Percentiles rank a stretch among this genome's conserved stretches.
These are phyloP conservation scores for Tinea trinotella DNA, from an alignment of 2,888 invertebrate genomes.

Conservation along the genomic window DNA sequence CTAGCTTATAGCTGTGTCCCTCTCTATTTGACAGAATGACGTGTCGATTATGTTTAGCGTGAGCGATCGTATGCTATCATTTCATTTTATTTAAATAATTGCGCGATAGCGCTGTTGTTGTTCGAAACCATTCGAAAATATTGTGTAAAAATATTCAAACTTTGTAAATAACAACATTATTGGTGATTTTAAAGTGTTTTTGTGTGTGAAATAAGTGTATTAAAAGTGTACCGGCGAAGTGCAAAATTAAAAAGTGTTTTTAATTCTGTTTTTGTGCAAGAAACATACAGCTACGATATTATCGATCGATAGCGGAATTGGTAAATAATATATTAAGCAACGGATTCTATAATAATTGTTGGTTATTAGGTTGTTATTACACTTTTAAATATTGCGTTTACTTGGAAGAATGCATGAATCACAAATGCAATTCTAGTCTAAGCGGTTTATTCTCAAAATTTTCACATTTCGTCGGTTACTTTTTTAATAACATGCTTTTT, in stretches of 20 bases:
- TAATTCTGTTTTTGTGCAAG: not conserved
- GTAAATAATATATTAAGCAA: not conserved
- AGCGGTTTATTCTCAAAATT: too few relatives aligned
- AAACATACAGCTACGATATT: too few relatives aligned
- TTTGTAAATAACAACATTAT: not conserved
- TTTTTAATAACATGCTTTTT: too few relatives aligned
- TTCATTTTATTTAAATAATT: conserved; percentile 27
- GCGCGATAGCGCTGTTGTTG: conserved; percentile 37
- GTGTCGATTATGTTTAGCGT: conserved; percentile 32
- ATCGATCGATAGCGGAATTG: not conserved
- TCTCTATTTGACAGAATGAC: conserved; percentile 50
- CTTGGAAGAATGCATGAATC: too few relatives aligned
- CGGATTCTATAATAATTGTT: not conserved
- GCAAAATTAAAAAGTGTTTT: too few relatives aligned
- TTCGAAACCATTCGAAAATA: conserved; percentile 35
- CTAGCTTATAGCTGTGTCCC: conserved; percentile 33
- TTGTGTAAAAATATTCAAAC: conserved; percentile 20
- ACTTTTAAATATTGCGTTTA: too few relatives aligned
- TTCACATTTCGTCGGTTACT: too few relatives aligned
- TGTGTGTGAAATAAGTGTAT: not conserved
- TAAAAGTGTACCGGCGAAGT: not conserved
- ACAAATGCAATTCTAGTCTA: too few relatives aligned
- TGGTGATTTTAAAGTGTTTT: not conserved
- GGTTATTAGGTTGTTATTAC: too few relatives aligned
- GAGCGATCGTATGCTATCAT: not conserved